phyloP scores from a whole-genome alignment of 2,888 invertebrate species.

The Mamestra brassicae region DNA sequence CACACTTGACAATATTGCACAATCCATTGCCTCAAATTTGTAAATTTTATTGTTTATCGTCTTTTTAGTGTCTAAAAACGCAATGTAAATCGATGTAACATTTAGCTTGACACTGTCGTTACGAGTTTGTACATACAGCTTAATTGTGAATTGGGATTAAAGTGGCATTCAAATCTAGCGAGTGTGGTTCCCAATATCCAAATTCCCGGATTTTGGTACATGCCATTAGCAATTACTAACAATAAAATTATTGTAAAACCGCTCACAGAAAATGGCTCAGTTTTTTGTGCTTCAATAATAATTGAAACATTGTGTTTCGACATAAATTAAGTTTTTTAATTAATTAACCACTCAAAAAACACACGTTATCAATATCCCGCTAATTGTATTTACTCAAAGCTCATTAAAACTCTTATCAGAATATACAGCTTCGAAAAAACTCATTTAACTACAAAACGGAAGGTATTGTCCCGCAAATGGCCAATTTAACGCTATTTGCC shows the following conservation, averaged over 20 bases:
- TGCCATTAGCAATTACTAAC: no score
- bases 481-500: slow-evolving; percentile 86
- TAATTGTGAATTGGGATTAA: not conserved
- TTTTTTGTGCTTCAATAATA: not conserved
- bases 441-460: slow-evolving; percentile 81
- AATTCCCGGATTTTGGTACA: not conserved
- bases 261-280: no score
- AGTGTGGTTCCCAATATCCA: not conserved
- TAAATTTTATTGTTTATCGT: no score
- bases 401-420: slow-evolving; percentile 53
- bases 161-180: slow-evolving; percentile 1
- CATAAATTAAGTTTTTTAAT: not conserved
- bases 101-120: not conserved
- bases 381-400: slow-evolving; percentile 42
- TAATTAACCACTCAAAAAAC: not conserved
- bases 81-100: not conserved
- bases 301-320: not conserved
- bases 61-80: no score
- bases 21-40: not conserved
- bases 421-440: slow-evolving; percentile 66
- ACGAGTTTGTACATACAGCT: not conserved
- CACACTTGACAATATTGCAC: not conserved
- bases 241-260: not conserved
- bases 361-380: slow-evolving; percentile 19
- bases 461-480: slow-evolving; percentile 83